Conservation (phyloP, 2,113 vertebrate genomes). For the Mesembrinibis cayennensis region DNA sequence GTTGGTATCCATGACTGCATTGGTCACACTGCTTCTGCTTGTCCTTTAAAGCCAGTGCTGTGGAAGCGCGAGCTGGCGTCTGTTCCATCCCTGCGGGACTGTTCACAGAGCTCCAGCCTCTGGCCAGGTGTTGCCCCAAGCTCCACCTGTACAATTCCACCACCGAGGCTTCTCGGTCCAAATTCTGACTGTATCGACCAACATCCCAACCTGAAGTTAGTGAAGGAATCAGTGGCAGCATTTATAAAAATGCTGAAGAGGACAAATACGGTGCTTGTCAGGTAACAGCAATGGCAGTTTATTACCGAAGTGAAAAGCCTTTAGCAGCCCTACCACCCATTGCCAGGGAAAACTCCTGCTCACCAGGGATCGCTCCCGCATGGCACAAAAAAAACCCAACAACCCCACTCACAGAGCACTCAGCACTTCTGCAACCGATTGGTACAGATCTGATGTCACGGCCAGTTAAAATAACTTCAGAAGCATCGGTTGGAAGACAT, state of each 20-base stretch:
- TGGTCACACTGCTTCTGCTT: not conserved
- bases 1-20: not conserved
- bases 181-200: not conserved
- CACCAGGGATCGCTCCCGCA: not conserved
- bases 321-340: not conserved
- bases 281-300: not conserved
- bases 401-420: not conserved
- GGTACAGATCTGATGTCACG: not conserved
- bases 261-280: not conserved
- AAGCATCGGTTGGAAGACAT: not conserved
- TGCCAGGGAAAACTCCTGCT: not conserved
- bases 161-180: not conserved
- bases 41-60: not conserved
- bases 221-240: rapidly evolving
- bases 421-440: not conserved
- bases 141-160: not conserved
- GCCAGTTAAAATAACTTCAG: slow-evolving; percentile 8
- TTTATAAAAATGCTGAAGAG: no score
- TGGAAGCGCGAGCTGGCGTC: not conserved
- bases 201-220: not conserved
- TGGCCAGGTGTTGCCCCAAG: not conserved
- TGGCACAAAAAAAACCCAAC: not conserved
- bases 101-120: not conserved
- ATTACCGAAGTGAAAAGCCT: not conserved
- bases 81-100: not conserved